Evolutionary conservation across 2,113 vertebrate species (phyloP), one percentile per base, ranked within the genome.

Genomic region (Raja brachyura): DNA sequence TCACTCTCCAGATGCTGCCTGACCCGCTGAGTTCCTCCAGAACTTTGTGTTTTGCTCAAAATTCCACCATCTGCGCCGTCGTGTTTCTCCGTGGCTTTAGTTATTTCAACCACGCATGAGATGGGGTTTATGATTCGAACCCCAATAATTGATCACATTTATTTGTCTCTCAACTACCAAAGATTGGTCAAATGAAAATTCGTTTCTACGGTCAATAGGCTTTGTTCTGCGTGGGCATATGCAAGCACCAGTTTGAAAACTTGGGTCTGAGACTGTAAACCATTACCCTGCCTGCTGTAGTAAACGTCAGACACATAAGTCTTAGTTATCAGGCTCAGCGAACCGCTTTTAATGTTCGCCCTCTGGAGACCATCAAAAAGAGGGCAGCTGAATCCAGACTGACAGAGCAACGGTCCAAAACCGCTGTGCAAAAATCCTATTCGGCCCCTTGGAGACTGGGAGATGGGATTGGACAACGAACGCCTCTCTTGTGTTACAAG

Each of bases 261-360:
- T 16, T 61, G 85, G n/a, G 59, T 4, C 61, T 68, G 61, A 33
- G 70, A 73, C 11, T 70, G 25, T 33, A 20, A 66, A 90, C 5
- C 14, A 13, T 31, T 13, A 25, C 66, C 22, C 4, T 92, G 31
- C 86, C 63, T 68, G 5, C 59, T 90, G 16, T 33, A 39, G 59
- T 20, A 70, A 54, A 25, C 73, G 13, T 8, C 63, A 10, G 61
- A 39, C 7, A 68, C 6, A 48, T 48, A 48, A 48, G 66, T 14
- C 66, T 33, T 39, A 8, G 33, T 90, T 70, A 90, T 90, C 88
- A 90, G 88, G 39, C 66, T 90, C 31, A 48, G 11, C 66, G 39
- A 92, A 92, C 33, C 66, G 20, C 86, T 68, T 92, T 28, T 28
- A 92, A 92, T 68, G 90, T 73, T 73, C 20, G 48, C 39, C 90